Evolutionary conservation across 2,113 vertebrate species (phyloP), one percentile per base, ranked within the genome.

Genomic region (Alligator sinensis): DNA sequence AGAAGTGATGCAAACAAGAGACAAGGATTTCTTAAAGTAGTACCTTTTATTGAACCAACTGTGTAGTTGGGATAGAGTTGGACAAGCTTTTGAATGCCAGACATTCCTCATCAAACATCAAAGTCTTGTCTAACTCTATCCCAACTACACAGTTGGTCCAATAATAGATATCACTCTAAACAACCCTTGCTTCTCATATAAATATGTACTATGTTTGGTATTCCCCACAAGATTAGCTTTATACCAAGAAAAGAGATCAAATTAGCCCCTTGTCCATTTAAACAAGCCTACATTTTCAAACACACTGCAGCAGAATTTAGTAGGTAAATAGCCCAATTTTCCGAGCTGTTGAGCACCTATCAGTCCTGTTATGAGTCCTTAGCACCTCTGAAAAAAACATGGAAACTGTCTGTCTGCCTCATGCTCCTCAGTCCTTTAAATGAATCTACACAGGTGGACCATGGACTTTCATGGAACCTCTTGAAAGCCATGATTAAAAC

Each of bases 181-280:
- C 81, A 88, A 64, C 59, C 57, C 59, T 66, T 88, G 84, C 72
- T 9, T 47, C 47, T 47, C 47, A 47, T 47, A 47, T 47, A 47
- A 47, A 47, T 47, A 47, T 47, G 47, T 47, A 47, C 47, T 47
- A 47, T 47, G 47, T 47, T 47, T 47, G 82, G n/a, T 1, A 1
- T 2, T 3, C 62, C 77, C 59, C 89, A 81, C 87, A 82, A 84
- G 78, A 57, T 54, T 58, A 83, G 24, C 55, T 57, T 54, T 57
- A 47, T 91, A 72, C 8, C 47, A 72, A 90, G 18, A 80, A 72
- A 61, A 89, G 82, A 82, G 55, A 84, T 72, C 62, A 80, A 84
- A 94, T 92, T 80, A 91, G 78, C 24, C 89, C 76, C 15, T 61
- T 72, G 62, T 11, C 76, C 87, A 22, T 89, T 86, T 82, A 91